Evolutionary conservation across 2,113 vertebrate species (phyloP).

Genomic region (Gila orcuttii): DNA sequence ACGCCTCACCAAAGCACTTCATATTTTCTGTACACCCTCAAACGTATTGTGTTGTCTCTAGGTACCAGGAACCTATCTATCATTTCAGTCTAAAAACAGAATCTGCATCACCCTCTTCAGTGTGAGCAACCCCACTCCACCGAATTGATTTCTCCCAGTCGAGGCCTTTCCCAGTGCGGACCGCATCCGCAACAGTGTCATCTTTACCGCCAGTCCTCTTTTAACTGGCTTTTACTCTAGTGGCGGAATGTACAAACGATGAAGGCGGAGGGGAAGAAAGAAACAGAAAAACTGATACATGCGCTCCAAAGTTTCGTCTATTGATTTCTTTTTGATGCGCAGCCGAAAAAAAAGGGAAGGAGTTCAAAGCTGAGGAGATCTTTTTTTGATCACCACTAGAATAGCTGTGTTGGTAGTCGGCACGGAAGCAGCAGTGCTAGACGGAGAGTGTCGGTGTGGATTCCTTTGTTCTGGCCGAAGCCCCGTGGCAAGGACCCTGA

Average conservation of each 20-base stretch:
- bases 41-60: slow-evolving; percentile 69
- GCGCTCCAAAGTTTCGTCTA: slow-evolving; percentile 74
- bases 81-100: slow-evolving; percentile 62
- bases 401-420: slow-evolving; percentile 61
- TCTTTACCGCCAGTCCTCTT: slow-evolving; percentile 73
- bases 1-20: slow-evolving; percentile 75
- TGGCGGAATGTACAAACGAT: slow-evolving; percentile 71
- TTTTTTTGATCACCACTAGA: slow-evolving; percentile 73
- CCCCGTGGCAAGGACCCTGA: slow-evolving; percentile 42
- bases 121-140: slow-evolving; percentile 56
- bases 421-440: slow-evolving; percentile 54
- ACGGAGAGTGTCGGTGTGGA: slow-evolving; percentile 40
- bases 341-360: slow-evolving; percentile 60
- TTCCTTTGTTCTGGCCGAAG: slow-evolving; percentile 64
- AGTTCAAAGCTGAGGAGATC: slow-evolving; percentile 69
- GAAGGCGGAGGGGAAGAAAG: slow-evolving; percentile 58
- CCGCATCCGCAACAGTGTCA: slow-evolving; percentile 73
- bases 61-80: slow-evolving; percentile 74
- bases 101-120: slow-evolving; percentile 61
- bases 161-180: slow-evolving; percentile 66
- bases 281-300: slow-evolving; percentile 66
- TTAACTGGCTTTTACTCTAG: slow-evolving; percentile 76
- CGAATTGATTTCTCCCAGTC: slow-evolving; percentile 75
- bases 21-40: slow-evolving; percentile 70
- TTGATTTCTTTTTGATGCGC: slow-evolving; percentile 80